Evolutionary conservation across 2,113 vertebrate species (phyloP).

Genomic region (Chionis minor): DNA sequence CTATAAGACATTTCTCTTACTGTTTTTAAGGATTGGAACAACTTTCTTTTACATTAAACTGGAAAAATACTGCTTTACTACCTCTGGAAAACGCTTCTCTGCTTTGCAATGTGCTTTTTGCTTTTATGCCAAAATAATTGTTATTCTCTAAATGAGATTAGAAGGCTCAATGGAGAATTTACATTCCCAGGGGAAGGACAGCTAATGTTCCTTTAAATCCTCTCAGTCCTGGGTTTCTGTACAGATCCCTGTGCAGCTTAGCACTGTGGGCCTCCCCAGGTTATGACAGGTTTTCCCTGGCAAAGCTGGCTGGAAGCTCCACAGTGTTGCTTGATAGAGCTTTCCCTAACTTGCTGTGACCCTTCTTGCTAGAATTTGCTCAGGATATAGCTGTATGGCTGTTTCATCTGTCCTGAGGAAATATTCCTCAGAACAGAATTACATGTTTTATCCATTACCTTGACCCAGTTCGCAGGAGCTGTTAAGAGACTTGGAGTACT

Average conservation of each 20-base stretch:
- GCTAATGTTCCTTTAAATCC: background rate
- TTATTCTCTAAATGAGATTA: slow-evolving; percentile 3
- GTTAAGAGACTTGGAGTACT: background rate
- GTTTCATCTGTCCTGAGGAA: background rate
- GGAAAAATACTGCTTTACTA: background rate
- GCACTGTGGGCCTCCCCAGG: background rate
- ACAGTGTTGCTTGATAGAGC: background rate
- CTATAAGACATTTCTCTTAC: background rate
- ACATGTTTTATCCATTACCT: background rate
- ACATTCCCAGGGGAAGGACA: background rate
- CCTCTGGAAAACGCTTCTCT: background rate
- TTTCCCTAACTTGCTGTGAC: background rate
- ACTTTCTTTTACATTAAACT: background rate
- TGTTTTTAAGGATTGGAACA: background rate
- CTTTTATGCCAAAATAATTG: background rate
- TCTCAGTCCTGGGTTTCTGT: background rate
- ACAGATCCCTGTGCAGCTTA: background rate
- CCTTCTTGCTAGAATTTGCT: background rate
- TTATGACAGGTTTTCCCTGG: background rate
- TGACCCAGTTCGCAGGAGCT: background rate
- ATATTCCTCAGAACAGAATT: background rate
- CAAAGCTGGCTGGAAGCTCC: background rate
- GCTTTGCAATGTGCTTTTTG: slow-evolving; percentile 9
- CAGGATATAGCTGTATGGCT: background rate
- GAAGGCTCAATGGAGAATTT: background rate